Base-by-base conservation (phyloP, 2,888 invertebrate species). In the Eugnorisma glareosa region DNA sequence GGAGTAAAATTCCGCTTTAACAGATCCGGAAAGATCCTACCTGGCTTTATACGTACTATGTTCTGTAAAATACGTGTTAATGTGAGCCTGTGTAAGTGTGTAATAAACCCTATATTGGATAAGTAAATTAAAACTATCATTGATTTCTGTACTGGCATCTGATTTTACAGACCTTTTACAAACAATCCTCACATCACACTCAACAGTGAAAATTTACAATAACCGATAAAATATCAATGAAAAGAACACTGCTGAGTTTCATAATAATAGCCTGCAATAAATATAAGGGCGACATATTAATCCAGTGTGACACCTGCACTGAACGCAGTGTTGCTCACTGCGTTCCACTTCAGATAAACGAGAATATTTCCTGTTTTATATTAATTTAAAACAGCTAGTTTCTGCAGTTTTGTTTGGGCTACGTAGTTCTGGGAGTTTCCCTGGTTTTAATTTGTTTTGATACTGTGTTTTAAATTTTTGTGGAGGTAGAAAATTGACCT, bases 221-320 rank as follows among this genome's bases (percentile, higher is more conserved):
- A 59, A 0, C 54, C 68, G 66, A 66, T 73, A 59, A 81, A 78
- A 77, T 80, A 68, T 69, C 37, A 72, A 69, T 63, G 31, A 66
- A 77, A 81, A 75, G 69, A 74, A 75, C 76, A 72, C 45, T 74
- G 70, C 70, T 75, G 64, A 79, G 70, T 73, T 77, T 31, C 67
- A 67, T 66, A 80, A 77, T 81, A 83, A 85, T 82, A 72, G 51
- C 73, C 21, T 35, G 82, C 64, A 83, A 83, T 85, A 85, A 86
- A 86, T 83, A 85, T 75, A 76, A 86, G 63, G n/a, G 69, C 69
- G 89, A 87, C 79, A 75, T 85, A 82, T 84, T 87, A 87, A 88
- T 86, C 75, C 85, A 35, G 63, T 35, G 75, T 77, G 83, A 81
- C 84, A 86, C 82, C 80, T 83, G 86, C 74, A 82, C 77, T 57